These are phyloP conservation scores for Bombus difficillimus DNA, from an alignment of 1,140 invertebrate genomes.

Conservation along the genomic window DNA sequence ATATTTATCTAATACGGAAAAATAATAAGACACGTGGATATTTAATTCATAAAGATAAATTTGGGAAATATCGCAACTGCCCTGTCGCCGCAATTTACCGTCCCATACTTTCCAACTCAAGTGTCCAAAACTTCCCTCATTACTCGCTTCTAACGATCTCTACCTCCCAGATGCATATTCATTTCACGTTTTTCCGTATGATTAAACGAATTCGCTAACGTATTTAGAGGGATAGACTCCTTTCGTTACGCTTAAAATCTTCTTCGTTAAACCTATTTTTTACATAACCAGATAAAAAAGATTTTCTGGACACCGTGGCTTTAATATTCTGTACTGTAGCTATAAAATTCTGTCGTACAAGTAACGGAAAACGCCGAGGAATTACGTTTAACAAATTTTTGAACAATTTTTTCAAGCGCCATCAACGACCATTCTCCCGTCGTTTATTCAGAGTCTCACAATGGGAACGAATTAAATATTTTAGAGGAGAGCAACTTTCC, in stretches of 20 bases:
- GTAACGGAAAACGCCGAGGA: neutral
- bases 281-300: neutral
- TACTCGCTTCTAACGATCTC: neutral
- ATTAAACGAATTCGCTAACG: neutral
- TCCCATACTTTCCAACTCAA: neutral
- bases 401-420: neutral
- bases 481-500: neutral
- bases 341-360: neutral
- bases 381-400: neutral
- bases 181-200: neutral
- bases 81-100: neutral
- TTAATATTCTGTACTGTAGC: neutral
- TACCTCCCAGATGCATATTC: neutral
- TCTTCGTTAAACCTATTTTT: neutral
- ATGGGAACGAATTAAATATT: constrained; percentile 1
- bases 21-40: neutral
- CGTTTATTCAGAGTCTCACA: neutral
- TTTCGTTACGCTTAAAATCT: neutral
- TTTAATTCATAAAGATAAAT: neutral
- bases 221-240: neutral
- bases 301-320: neutral
- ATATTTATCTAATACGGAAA: neutral
- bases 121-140: constrained; percentile 1
- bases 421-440: neutral
- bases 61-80: no score